These are phyloP conservation scores for Pristionchus maxplancki DNA, from an alignment of 2,888 invertebrate species.

Conservation along the genomic window DNA sequence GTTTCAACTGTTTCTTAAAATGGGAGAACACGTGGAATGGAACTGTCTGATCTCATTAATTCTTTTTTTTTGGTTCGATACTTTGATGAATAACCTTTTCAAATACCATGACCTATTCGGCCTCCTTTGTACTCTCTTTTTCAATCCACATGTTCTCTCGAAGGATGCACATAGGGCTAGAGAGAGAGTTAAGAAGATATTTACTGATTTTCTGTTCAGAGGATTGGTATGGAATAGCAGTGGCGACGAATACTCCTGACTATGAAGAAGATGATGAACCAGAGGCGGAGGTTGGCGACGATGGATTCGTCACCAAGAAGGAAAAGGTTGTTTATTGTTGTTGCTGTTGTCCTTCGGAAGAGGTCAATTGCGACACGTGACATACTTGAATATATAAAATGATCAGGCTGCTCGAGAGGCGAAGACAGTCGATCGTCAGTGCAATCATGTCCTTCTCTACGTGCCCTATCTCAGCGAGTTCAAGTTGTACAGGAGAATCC, in stretches of 20 bases:
- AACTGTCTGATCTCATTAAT: neutral
- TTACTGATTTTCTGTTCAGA: too few relatives aligned
- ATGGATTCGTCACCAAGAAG: conserved; percentile 6
- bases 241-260: neutral
- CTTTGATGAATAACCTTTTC: neutral
- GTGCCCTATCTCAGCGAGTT: neutral
- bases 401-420: neutral
- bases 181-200: too few relatives aligned
- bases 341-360: too few relatives aligned
- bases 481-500: neutral
- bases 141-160: too few relatives aligned
- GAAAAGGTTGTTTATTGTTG: too few relatives aligned
- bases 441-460: neutral
- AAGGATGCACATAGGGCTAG: too few relatives aligned
- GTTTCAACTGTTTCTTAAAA: neutral
- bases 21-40: neutral
- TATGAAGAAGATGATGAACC: neutral
- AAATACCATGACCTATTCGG: neutral
- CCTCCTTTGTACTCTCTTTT: neutral
- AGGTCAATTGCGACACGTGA: too few relatives aligned
- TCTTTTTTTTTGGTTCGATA: neutral
- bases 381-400: too few relatives aligned
- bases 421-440: neutral
- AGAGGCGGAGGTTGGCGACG: neutral
- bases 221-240: neutral